Conservation (phyloP, 2,113 vertebrate species). For the Elachura formosa region DNA sequence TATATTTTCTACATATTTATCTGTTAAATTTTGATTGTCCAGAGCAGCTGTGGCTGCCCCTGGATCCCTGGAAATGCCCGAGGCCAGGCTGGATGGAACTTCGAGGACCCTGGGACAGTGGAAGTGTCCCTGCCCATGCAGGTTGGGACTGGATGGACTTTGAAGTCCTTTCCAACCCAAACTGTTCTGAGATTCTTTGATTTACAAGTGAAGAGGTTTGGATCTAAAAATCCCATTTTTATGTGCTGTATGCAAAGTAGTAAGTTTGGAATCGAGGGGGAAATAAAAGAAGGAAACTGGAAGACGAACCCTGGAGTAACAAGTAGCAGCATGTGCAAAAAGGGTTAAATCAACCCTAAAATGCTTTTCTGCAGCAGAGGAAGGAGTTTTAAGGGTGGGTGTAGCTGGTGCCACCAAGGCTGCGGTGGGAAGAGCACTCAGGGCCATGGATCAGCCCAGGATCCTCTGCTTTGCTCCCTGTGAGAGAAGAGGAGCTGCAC, state of each 20-base stretch:
- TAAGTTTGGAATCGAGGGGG: neutral
- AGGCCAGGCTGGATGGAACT: accelerated
- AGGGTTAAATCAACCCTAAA: neutral
- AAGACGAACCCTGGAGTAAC: neutral
- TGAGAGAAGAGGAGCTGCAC: neutral
- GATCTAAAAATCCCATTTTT: neutral
- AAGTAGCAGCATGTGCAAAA: neutral
- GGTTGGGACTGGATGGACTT: accelerated
- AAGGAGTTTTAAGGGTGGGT: neutral
- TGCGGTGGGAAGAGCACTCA: neutral
- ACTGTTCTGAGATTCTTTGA: neutral
- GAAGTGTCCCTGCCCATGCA: neutral
- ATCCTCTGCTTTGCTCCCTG: neutral
- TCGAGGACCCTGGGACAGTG: accelerated
- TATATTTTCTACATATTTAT: neutral
- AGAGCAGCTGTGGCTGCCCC: neutral
- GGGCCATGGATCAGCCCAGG: neutral
- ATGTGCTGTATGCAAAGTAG: neutral
- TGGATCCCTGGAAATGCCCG: neutral
- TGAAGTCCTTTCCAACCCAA: neutral
- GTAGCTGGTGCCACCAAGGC: neutral
- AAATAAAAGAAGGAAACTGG: neutral
- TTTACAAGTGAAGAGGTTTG: neutral
- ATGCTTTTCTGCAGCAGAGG: neutral
- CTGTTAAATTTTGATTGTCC: neutral